Conservation (phyloP, 2,113 vertebrate species). For the Bagarius yarrelli region DNA sequence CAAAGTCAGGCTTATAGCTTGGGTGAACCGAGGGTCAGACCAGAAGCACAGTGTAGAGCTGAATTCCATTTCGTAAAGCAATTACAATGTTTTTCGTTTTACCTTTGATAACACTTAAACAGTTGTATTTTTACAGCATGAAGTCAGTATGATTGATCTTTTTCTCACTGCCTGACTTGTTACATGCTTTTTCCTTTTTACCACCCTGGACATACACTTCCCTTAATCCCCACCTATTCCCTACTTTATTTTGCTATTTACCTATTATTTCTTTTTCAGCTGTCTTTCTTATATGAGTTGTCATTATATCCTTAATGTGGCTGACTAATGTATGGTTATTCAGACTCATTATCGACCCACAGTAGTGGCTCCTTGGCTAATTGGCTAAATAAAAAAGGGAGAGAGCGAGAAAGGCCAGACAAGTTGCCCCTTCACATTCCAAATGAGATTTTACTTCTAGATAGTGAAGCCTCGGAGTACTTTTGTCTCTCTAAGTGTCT, state of each 20-base stretch:
- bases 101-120: not conserved
- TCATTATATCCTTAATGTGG: constrained; percentile 7
- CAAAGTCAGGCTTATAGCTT: constrained; percentile 26
- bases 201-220: constrained; percentile 11
- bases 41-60: constrained; percentile 19
- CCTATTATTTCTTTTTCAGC: constrained; percentile 7
- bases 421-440: constrained; percentile 62
- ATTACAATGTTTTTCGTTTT: constrained; percentile 23
- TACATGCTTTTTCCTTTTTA: not conserved
- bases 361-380: constrained; percentile 72
- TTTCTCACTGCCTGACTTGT: not conserved
- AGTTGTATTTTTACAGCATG: not conserved
- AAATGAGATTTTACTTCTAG: constrained; percentile 63
- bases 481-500: constrained; percentile 37
- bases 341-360: constrained; percentile 69
- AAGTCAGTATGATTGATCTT: constrained; percentile 15
- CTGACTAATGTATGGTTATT: constrained; percentile 65
- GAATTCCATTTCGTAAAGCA: constrained; percentile 27
- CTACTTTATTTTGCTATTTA: not conserved
- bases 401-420: constrained; percentile 47
- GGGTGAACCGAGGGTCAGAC: not conserved
- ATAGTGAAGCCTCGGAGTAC: constrained; percentile 46
- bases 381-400: constrained; percentile 67
- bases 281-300: constrained; percentile 1
- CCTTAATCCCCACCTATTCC: constrained; percentile 2